Evolutionary conservation across 2,888 invertebrate species (phyloP), one percentile per base, ranked within the genome.

Genomic region (Rhimphoctona megacephalus): DNA sequence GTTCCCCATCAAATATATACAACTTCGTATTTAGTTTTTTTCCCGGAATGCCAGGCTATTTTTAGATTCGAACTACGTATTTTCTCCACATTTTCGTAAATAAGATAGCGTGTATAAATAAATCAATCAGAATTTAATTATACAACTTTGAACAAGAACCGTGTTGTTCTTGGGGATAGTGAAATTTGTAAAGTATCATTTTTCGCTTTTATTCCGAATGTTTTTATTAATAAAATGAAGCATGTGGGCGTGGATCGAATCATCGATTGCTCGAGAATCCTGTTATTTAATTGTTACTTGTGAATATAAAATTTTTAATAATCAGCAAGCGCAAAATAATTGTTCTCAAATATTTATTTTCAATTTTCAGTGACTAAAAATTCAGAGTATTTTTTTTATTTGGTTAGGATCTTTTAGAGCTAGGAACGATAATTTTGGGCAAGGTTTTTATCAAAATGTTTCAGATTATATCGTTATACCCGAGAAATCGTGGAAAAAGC

Each of bases 121-220:
- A 17, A 81, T 72, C 54, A 46, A 74, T 70, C 19, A 66, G 43
- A 57, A 74, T 81, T 73, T 43, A 82, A 85, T 77, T 77, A 73
- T 81, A 72, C 64, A 39, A 25, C 19, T 77, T 33, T 22, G 17
- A 66, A 73, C 22, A 17, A 64, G 17, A n/a, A 17, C 8, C 17
- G 3, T 19, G 22, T 49, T 19, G 17, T 25, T 46, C 43, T 57
- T 9, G 57, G 7, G 22, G 49, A 69, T 69, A 9, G 46, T 46
- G 69, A 43, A 36, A 69, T 14, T 46, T 8, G 39, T 43, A 14
- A 11, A 11, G 22, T 43, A 69, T 22, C 7, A 22, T 54, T 36
- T 36, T 30, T 11, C n/a, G 36, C 9, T 52, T 33, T 54, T 54
- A 22, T 46, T 54, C 54, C 22, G 22, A 52, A 36, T 52, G 33